A percentile compares a stretch with the other conserved stretches of the same genome.
Evolutionary conservation across 2,888 invertebrate species (phyloP).

Genomic region (Tipula confusa): DNA sequence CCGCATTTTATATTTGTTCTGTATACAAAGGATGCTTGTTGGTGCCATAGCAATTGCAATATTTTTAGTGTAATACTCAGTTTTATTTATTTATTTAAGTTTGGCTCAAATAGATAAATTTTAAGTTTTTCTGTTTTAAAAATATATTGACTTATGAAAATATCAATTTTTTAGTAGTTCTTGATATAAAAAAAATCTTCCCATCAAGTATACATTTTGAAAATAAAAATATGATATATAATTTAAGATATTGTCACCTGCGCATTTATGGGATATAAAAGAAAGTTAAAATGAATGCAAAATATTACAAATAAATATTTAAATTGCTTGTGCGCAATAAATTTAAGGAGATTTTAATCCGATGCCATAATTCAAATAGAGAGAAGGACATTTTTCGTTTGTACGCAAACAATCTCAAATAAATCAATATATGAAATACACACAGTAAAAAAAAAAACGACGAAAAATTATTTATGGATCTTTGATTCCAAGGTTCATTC

Average conservation of each 20-base stretch:
- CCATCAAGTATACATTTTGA: too few relatives aligned
- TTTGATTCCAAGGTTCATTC: background rate
- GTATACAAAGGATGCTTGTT: too few relatives aligned
- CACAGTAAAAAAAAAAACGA: background rate
- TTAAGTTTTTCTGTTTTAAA: too few relatives aligned
- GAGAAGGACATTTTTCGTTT: background rate
- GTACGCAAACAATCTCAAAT: background rate
- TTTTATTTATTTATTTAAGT: too few relatives aligned
- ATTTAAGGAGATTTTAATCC: constrained; percentile 1
- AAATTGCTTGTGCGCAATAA: background rate
- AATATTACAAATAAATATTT: background rate
- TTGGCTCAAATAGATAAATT: too few relatives aligned
- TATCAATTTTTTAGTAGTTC: too few relatives aligned
- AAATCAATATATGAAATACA: background rate
- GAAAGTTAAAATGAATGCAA: background rate
- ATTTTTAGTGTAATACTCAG: too few relatives aligned
- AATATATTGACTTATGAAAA: too few relatives aligned
- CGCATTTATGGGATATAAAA: background rate
- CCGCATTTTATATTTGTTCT: too few relatives aligned
- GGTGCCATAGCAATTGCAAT: too few relatives aligned
- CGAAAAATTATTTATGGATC: background rate
- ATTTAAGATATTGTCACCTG: background rate
- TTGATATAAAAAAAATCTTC: too few relatives aligned
- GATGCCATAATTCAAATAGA: background rate
- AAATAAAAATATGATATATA: too few relatives aligned